These are phyloP conservation scores for Pangasianodon hypophthalmus DNA, from an alignment of 2,113 vertebrate species.

Conservation along the genomic window DNA sequence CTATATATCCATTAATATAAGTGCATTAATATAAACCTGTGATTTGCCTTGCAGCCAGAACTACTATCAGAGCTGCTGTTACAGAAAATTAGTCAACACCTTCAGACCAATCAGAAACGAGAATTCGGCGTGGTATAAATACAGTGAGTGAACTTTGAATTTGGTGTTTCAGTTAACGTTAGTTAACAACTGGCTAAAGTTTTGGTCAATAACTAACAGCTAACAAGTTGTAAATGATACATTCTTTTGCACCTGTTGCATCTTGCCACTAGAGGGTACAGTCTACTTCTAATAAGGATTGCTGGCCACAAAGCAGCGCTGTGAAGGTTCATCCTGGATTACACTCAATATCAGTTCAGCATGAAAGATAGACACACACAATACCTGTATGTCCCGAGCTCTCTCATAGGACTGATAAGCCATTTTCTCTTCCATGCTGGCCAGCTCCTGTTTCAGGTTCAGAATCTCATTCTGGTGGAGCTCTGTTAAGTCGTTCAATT, in stretches of 20 bases:
- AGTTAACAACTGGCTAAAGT: neutral
- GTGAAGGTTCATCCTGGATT: neutral
- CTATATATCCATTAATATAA: no score
- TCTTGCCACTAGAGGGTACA: constrained; percentile 30
- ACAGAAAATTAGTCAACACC: neutral
- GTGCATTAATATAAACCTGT: no score
- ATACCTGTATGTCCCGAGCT: constrained; percentile 78
- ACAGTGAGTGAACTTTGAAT: neutral
- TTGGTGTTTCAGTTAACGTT: neutral
- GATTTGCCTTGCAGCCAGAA: neutral
- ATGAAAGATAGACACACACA: neutral
- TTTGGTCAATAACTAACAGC: neutral
- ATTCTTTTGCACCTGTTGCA: neutral
- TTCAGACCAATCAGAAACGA: neutral
- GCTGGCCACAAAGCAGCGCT: neutral
- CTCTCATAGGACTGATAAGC: constrained; percentile 97
- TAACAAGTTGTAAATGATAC: neutral
- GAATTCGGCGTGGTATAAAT: neutral
- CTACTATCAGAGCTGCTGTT: neutral
- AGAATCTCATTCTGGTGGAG: constrained; percentile 99
- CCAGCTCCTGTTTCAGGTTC: constrained; percentile 96
- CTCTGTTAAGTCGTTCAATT: constrained; percentile 95
- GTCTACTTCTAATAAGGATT: neutral
- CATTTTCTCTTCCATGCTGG: constrained; percentile 99
- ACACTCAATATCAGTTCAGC: neutral